A percentile compares a stretch with the other conserved stretches of the same genome.
These are phyloP conservation scores for Mythimna albipuncta DNA, from an alignment of 2,888 invertebrate genomes.

Conservation along the genomic window DNA sequence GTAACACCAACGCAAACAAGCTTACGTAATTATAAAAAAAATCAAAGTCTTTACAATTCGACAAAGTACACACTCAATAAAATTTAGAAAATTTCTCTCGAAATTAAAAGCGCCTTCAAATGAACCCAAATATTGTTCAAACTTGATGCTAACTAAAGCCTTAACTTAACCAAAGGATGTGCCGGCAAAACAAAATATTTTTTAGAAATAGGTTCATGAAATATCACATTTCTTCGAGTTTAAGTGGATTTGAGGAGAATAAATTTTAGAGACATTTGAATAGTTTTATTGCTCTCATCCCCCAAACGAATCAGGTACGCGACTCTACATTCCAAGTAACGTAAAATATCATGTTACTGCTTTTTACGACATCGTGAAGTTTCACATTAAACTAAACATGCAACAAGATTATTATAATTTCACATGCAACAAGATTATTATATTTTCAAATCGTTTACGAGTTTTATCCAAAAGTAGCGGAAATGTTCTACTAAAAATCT, in stretches of 20 bases:
- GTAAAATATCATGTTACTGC: conserved; percentile 69
- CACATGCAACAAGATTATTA: conserved; percentile 19
- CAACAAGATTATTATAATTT: conserved; percentile 25
- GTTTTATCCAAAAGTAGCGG: conserved; percentile 13
- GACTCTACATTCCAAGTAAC: conserved; percentile 62
- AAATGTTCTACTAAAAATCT: conserved; percentile 4
- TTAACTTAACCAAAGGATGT: background rate
- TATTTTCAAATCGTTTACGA: conserved; percentile 32
- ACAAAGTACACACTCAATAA: background rate
- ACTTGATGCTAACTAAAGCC: background rate
- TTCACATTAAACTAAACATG: conserved; percentile 31
- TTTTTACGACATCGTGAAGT: conserved; percentile 63
- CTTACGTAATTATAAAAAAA: background rate
- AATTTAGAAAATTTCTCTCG: too few species aligned
- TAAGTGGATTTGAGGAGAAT: conserved; percentile 43
- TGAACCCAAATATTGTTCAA: background rate
- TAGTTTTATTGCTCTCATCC: conserved; percentile 61
- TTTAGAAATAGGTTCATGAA: conserved; percentile 41
- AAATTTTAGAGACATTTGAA: conserved; percentile 62
- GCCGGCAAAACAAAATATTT: conserved; percentile 9
- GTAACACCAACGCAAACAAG: background rate
- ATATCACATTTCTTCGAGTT: conserved; percentile 57
- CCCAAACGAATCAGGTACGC: conserved; percentile 61
- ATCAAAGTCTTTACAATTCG: background rate
- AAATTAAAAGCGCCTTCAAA: background rate